Conservation (phyloP, 2,113 vertebrate species). For the Sinocyclocheilus grahami region DNA sequence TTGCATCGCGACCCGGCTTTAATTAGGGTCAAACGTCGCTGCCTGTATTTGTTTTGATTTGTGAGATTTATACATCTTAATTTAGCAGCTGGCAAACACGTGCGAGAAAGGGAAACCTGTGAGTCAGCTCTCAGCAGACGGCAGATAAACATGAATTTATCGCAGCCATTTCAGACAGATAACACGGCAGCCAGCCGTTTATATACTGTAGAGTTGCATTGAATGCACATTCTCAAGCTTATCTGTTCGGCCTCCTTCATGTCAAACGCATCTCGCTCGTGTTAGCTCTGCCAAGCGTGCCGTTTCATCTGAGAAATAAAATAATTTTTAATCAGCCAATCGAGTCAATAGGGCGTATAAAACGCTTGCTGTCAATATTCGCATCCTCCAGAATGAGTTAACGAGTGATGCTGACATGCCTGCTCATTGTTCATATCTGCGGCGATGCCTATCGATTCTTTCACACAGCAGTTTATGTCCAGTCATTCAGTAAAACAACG, state of each 20-base stretch:
- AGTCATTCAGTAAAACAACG: slow-evolving; percentile 22
- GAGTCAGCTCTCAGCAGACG: neutral
- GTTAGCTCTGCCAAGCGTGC: slow-evolving; percentile 65
- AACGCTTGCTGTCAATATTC: slow-evolving; percentile 61
- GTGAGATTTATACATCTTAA: slow-evolving; percentile 77
- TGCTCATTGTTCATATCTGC: slow-evolving; percentile 2
- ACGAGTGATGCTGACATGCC: neutral
- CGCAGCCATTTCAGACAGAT: neutral
- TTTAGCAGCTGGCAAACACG: slow-evolving; percentile 76
- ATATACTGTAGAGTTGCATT: neutral
- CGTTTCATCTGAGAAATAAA: slow-evolving; percentile 62
- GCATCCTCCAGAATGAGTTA: neutral
- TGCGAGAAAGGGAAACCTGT: neutral
- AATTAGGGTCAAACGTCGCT: slow-evolving; percentile 71
- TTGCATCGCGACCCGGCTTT: slow-evolving; percentile 63
- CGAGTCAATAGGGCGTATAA: neutral
- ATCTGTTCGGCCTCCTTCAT: neutral
- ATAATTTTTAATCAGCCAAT: slow-evolving; percentile 43
- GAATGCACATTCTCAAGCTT: neutral
- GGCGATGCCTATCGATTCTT: slow-evolving; percentile 37
- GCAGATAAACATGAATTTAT: slow-evolving; percentile 12
- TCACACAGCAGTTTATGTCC: slow-evolving; percentile 16
- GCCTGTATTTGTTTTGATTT: slow-evolving; percentile 79
- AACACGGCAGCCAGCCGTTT: neutral
- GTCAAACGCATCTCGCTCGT: slow-evolving; percentile 45